Conservation (phyloP, 2,888 invertebrate species). For the Drosophila conformis region DNA sequence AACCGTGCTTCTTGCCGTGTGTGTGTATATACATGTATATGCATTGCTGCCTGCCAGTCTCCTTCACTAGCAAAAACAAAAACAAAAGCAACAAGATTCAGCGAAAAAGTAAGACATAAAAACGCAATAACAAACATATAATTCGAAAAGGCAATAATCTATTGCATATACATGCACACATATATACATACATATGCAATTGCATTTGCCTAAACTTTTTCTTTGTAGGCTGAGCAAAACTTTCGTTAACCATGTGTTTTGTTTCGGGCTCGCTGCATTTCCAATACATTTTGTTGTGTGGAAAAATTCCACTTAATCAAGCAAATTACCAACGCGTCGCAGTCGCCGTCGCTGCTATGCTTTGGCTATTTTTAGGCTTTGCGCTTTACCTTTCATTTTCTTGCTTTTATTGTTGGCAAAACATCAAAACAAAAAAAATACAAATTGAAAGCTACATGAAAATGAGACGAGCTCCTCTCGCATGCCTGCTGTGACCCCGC, state of each 20-base stretch:
- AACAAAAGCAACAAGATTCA: slow-evolving; percentile 30
- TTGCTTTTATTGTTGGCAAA: slow-evolving; percentile 63
- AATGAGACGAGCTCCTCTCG: slow-evolving; percentile 55
- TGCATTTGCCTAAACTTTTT: slow-evolving; percentile 25
- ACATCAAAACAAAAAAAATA: slow-evolving; percentile 50
- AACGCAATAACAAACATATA: slow-evolving; percentile 40
- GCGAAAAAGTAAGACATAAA: slow-evolving; percentile 45
- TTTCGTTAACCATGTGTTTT: slow-evolving; percentile 33
- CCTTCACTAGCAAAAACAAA: slow-evolving; percentile 33
- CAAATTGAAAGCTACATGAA: slow-evolving; percentile 70
- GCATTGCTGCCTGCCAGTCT: slow-evolving; percentile 37
- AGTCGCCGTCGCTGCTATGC: slow-evolving; percentile 41
- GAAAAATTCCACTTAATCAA: slow-evolving; percentile 77
- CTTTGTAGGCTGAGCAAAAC: slow-evolving; percentile 12
- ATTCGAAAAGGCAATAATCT: slow-evolving; percentile 64
- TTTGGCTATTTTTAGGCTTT: slow-evolving; percentile 70
- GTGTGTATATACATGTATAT: slow-evolving; percentile 20
- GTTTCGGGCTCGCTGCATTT: slow-evolving; percentile 45
- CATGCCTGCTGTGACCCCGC: slow-evolving; percentile 22
- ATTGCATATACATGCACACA: slow-evolving; percentile 38
- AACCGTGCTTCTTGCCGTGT: slow-evolving; percentile 62
- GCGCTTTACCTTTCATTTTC: slow-evolving; percentile 67
- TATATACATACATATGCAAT: neutral
- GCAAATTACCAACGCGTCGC: slow-evolving; percentile 74
- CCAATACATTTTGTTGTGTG: slow-evolving; percentile 33